Base-by-base conservation (phyloP, 2,797 vertebrate genomes). In the Neopelma chrysocephalum region DNA sequence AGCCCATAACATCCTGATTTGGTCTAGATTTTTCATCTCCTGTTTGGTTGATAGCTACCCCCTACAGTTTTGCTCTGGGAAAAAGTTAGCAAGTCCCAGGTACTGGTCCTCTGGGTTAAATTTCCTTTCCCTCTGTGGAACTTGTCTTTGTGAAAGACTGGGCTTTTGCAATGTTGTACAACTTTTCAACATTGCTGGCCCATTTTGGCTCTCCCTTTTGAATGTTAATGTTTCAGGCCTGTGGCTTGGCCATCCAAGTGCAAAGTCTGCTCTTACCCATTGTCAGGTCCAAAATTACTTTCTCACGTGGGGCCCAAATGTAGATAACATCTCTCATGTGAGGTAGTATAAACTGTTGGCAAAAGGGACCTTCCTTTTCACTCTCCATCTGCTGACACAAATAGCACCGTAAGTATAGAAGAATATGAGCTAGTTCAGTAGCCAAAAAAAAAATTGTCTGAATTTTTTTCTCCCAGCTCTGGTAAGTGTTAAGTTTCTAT, bases 341-440 rank as follows among this genome's bases (percentile, higher is more conserved):
- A 94, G 42, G 20, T 65, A 72, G 84, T 81, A 83, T 65, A 87
- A 96, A 81, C 58, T 72, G 19, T 83, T 96, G 87, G 85, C 93
- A 91, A 90, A 93, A 87, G 62, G 50, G 81, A 38, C 68, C 34
- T 90, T 82, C 56, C 65, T 93, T 85, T 91, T 87, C 53, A 32
- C 92, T 89, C 73, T 90, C 94, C 88, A 82, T 95, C 92, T 93
- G 87, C 73, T 94, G 85, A 93, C 86, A 77, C 77, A 88, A 93
- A 73, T 60, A 94, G 19, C 34, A 69, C 58, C 1, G 21, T 72
- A 90, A 96, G 80, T 70, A 42, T 43, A 87, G 87, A 92, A 77
- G 56, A 90, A 47, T 54, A 82, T 80, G 81, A 93, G 50, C 80
- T 94, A 79, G 80, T 54, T 95, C 88, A 40, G 82, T 70, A 92